Evolutionary conservation across 2,113 vertebrate genomes (phyloP).

Genomic region (Psittacara wagleri): DNA sequence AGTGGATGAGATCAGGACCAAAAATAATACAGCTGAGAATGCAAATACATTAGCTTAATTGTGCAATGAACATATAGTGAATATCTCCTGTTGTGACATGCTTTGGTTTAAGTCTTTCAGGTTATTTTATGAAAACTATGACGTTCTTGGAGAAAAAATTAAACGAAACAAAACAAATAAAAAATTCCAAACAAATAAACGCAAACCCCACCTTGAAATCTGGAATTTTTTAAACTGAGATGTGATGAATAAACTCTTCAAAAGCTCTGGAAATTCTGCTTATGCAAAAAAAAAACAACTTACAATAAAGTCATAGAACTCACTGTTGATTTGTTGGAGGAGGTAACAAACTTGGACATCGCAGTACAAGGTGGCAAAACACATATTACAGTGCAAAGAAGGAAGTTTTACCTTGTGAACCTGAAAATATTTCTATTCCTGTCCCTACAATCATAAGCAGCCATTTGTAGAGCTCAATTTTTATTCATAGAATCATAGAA

Average conservation of each 20-base stretch:
- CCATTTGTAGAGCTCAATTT: neutral
- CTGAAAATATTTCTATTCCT: neutral
- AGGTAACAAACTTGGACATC: neutral
- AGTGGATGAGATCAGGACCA: neutral
- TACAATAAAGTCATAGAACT: neutral
- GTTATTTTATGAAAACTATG: neutral
- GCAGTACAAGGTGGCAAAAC: neutral
- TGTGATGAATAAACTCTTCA: neutral
- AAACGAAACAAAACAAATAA: neutral
- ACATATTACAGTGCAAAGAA: neutral
- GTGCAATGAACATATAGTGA: neutral
- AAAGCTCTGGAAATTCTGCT: neutral
- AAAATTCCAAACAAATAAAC: neutral
- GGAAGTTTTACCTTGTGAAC: neutral
- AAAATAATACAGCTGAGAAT: neutral
- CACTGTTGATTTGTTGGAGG: neutral
- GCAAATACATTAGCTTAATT: neutral
- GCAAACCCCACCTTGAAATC: neutral
- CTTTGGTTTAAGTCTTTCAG: neutral
- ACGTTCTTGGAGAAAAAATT: neutral
- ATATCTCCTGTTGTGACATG: neutral
- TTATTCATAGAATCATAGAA: neutral
- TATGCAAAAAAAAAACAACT: neutral
- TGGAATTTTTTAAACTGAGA: neutral
- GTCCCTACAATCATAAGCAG: neutral